phyloP scores from a whole-genome alignment of 2,797 vertebrate species.

The Malacoraja senta region DNA sequence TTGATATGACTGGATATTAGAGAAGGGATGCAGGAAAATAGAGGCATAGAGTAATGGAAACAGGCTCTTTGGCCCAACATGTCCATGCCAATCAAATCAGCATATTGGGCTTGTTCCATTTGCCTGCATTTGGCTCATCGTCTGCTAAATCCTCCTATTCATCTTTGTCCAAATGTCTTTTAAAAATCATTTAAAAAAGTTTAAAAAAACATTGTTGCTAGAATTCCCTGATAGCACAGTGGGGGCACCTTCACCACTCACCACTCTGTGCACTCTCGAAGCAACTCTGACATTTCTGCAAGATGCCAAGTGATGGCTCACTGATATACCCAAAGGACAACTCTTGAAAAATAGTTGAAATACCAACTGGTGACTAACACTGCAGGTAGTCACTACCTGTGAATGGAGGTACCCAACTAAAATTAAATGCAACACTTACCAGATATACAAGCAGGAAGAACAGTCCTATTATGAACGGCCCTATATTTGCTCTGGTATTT shows the following conservation, averaged over 20 bases:
- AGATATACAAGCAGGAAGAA: not conserved
- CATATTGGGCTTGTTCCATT: no score
- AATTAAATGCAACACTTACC: not conserved
- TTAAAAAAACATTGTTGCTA: not conserved
- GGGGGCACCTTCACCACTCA: not conserved
- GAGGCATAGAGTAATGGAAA: no score
- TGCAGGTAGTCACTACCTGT: not conserved
- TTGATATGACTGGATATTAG: no score
- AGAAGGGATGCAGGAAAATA: no score
- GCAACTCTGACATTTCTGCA: not conserved
- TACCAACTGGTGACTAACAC: not conserved
- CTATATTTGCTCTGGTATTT: no score
- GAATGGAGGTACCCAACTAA: not conserved
- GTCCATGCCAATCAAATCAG: no score
- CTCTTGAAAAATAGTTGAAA: not conserved
- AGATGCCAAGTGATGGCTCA: not conserved
- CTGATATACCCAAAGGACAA: not conserved
- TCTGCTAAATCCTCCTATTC: no score
- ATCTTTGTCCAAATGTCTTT: no score
- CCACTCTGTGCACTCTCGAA: not conserved
- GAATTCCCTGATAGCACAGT: no score
- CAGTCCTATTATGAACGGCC: not conserved
- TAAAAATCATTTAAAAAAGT: no score
- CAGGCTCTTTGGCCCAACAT: no score
- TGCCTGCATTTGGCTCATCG: no score